Percentiles rank a stretch among this genome's conserved stretches.
These are phyloP conservation scores for Euphydryas editha DNA, from an alignment of 2,888 invertebrate species.

Conservation along the genomic window DNA sequence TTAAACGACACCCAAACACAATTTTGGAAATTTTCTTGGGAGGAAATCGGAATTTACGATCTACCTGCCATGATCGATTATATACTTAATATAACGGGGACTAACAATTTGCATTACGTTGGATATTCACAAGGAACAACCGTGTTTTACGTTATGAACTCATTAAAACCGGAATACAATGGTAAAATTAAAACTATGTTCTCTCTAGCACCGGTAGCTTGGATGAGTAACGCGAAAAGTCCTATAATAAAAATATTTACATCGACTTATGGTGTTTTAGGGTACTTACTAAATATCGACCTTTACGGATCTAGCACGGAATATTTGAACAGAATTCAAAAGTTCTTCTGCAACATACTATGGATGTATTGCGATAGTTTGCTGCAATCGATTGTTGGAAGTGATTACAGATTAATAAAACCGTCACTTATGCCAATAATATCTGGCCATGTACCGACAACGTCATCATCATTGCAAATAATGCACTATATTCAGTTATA, in stretches of 20 bases:
- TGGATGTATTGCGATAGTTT: slow-evolving; percentile 56
- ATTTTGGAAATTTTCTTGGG: slow-evolving; percentile 85
- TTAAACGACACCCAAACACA: slow-evolving; percentile 45
- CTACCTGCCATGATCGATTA: slow-evolving; percentile 88
- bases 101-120: slow-evolving; percentile 83
- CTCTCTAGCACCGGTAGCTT: slow-evolving; percentile 84
- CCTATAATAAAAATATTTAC: slow-evolving; percentile 52
- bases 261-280: slow-evolving; percentile 42
- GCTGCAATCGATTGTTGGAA: slow-evolving; percentile 55
- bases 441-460: slow-evolving; percentile 84
- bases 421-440: slow-evolving; percentile 83
- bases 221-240: slow-evolving; percentile 71
- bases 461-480: slow-evolving; percentile 80
- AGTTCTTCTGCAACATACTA: slow-evolving; percentile 53
- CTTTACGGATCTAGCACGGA: slow-evolving; percentile 53
- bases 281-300: slow-evolving; percentile 51
- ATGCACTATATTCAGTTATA: slow-evolving; percentile 70
- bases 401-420: slow-evolving; percentile 53
- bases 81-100: slow-evolving; percentile 73
- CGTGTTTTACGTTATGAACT: slow-evolving; percentile 81
- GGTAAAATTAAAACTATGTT: slow-evolving; percentile 81
- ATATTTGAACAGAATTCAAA: slow-evolving; percentile 54
- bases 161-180: slow-evolving; percentile 82
- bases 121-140: slow-evolving; percentile 89
- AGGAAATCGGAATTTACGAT: slow-evolving; percentile 89